Conservation (phyloP, 2,797 vertebrate genomes). For the Galagoides demidoff region DNA sequence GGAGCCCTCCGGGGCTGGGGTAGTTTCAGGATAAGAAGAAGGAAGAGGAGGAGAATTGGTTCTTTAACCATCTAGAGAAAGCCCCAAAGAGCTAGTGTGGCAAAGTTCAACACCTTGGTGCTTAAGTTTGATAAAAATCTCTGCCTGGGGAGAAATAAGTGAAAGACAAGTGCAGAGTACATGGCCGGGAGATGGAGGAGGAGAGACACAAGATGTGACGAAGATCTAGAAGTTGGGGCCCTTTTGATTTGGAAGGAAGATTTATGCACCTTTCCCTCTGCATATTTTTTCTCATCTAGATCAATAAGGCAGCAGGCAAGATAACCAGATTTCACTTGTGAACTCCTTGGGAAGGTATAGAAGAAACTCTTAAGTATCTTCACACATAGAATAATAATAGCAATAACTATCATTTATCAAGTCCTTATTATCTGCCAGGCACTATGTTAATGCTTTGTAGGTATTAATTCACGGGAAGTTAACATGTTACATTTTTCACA, state of each 20-base stretch:
- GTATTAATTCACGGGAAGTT: not conserved
- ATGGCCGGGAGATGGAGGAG: not conserved
- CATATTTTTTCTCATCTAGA: constrained; percentile 63
- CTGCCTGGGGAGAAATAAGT: constrained; percentile 42
- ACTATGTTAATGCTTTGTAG: not conserved
- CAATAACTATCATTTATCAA: not conserved
- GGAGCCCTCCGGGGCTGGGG: not conserved
- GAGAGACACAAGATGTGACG: constrained; percentile 10
- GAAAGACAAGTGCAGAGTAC: not conserved
- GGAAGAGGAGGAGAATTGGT: rapidly evolving
- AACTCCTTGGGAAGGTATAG: constrained; percentile 49
- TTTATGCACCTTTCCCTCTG: constrained; percentile 73
- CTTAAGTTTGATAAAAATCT: rapidly evolving
- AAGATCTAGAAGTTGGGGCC: not conserved
- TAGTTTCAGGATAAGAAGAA: not conserved
- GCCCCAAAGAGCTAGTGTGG: too few species aligned
- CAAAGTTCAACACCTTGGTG: too few species aligned
- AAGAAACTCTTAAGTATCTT: constrained; percentile 10
- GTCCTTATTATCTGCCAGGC: not conserved
- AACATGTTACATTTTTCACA: not conserved
- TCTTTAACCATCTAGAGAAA: not conserved
- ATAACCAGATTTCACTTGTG: constrained; percentile 35
- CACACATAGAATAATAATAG: not conserved
- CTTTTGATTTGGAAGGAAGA: constrained; percentile 72
- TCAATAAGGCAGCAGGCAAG: constrained; percentile 48